Percentiles rank a stretch among this genome's conserved stretches.
phyloP scores from a whole-genome alignment of 2,797 vertebrate species.

The Pseudopleuronectes americanus region DNA sequence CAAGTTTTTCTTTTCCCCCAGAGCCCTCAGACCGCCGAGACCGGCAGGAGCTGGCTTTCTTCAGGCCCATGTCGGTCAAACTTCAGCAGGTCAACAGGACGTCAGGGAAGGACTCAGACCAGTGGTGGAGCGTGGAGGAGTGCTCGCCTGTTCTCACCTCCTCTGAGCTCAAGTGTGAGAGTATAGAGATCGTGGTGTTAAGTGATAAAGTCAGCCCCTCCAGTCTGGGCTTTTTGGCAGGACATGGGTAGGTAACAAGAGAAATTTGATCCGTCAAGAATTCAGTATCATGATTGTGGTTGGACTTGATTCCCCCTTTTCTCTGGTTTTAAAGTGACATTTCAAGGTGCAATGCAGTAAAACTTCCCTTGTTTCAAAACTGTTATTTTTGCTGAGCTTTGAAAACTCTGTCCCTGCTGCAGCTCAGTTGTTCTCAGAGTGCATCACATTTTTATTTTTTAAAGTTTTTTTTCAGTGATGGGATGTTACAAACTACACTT shows the following conservation, averaged over 20 bases:
- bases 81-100: slow-evolving; percentile 71
- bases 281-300: too few species aligned
- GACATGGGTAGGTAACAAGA: slow-evolving; percentile 81
- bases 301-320: not conserved
- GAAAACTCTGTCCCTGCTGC: not conserved
- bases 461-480: too few species aligned
- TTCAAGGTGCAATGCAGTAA: not conserved
- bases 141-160: slow-evolving; percentile 63
- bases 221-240: slow-evolving; percentile 86
- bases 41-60: slow-evolving; percentile 76
- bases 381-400: not conserved
- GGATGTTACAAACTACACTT: too few species aligned
- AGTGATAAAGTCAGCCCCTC: slow-evolving; percentile 89
- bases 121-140: slow-evolving; percentile 87
- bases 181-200: slow-evolving; percentile 82
- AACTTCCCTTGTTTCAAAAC: not conserved
- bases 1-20: slow-evolving; percentile 30
- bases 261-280: not conserved
- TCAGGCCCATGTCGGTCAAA: slow-evolving; percentile 81
- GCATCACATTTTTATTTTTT: too few species aligned
- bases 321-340: not conserved
- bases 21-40: slow-evolving; percentile 66
- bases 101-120: slow-evolving; percentile 41
- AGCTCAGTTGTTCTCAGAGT: not conserved
- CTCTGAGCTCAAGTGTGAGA: slow-evolving; percentile 69